Base-by-base conservation (phyloP, 2,797 vertebrate genomes). In the Tenualosa thibaudeaui region DNA sequence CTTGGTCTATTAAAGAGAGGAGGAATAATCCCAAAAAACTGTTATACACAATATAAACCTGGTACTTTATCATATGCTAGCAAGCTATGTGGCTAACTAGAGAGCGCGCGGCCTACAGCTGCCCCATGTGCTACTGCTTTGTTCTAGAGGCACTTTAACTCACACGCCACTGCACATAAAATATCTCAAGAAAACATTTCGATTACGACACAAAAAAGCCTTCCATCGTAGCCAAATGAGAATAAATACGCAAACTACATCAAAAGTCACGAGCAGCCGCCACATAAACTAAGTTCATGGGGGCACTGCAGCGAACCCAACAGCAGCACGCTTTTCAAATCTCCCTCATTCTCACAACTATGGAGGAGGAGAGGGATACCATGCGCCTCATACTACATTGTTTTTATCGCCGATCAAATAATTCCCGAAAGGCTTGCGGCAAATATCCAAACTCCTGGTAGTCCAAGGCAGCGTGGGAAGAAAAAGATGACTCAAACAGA, bases 51-150 rank as follows among this genome's bases (percentile, higher is more conserved):
- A 22, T 78, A 43, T 46, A 78, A 43, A 40, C 19, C 17, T 17
- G 43, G 71, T 46, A 43, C 40, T 40, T 78, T 3, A 78, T 46
- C 71, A 78, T 19, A 46, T 43, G 71, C 40, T 78, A 75, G 68
- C 68, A 22, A 43, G 71, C 71, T 78, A 43, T 71, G 43, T 43
- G 56, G 81, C 81, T 85, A 82, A 84, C 83, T 13, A 1, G 82
- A 24, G 83, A 90, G 84, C 90, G 93, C 92, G 93, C 93, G 94
- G 95, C 95, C 95, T 95, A 92, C 49, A 87, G 82, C 91, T 93
- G 93, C 94, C 95, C 95, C 96, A 96, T 96, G 96, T 96, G 96
- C 95, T 93, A 91, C 94, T 88, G 97, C 97, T 98, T 97, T 98
- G 97, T 98, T 98, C 96, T 95, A 95, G 92, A 92, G 94, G 93